phyloP scores from a whole-genome alignment of 2,888 invertebrate species.

The Drosophila helvetica region DNA sequence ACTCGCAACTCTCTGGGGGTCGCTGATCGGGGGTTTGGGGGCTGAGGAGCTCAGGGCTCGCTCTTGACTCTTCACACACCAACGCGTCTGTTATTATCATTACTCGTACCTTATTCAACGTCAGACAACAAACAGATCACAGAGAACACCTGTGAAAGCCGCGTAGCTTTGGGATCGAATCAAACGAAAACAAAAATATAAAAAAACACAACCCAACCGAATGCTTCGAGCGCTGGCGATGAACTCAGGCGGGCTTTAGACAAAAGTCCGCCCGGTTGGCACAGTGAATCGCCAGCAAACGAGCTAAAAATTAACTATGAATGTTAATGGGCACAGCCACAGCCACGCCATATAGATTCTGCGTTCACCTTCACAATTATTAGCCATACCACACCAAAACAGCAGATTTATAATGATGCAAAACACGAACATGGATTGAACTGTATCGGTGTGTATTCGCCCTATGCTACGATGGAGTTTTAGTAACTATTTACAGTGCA shows the following conservation, averaged over 20 bases:
- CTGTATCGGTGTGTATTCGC: conserved; percentile 11
- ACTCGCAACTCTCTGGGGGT: conserved; percentile 8
- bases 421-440: conserved; percentile 27
- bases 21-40: too few relatives aligned
- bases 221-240: conserved; percentile 49
- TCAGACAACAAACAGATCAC: not conserved
- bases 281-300: conserved; percentile 36
- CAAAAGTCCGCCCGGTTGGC: conserved; percentile 48
- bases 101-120: conserved; percentile 24
- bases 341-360: conserved; percentile 17
- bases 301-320: conserved; percentile 55
- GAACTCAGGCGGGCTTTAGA: conserved; percentile 55
- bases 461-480: not conserved
- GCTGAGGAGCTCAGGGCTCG: not conserved
- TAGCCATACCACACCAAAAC: conserved; percentile 6
- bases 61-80: conserved; percentile 31
- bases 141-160: conserved; percentile 28
- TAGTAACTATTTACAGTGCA: conserved; percentile 13
- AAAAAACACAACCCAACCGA: conserved; percentile 47
- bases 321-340: conserved; percentile 28
- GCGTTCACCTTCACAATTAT: conserved; percentile 23
- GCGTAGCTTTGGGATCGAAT: conserved; percentile 9
- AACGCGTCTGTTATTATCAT: conserved; percentile 13
- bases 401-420: conserved; percentile 26
- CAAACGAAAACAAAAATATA: conserved; percentile 19